These are phyloP conservation scores for Xestia c-nigrum DNA, from an alignment of 2,888 invertebrate species.

Conservation along the genomic window DNA sequence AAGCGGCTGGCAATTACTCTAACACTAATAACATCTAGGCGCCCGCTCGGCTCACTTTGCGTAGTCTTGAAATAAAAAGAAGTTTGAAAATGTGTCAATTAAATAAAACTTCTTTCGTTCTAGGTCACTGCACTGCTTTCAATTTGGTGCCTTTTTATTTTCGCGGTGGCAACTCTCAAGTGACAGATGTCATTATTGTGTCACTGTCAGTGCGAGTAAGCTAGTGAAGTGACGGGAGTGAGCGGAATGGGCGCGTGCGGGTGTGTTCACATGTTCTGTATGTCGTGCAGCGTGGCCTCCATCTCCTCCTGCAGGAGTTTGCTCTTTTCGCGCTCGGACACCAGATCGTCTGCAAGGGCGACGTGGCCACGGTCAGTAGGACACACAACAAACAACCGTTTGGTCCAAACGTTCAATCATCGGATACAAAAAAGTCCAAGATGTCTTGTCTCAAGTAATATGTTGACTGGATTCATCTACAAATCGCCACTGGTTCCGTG, in stretches of 20 bases:
- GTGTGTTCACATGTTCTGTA: slow-evolving; percentile 98
- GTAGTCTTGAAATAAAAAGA: slow-evolving; percentile 60
- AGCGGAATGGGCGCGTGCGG: slow-evolving; percentile 70
- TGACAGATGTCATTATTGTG: slow-evolving; percentile 60
- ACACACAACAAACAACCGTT: slow-evolving; percentile 81
- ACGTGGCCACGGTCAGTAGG: slow-evolving; percentile 87
- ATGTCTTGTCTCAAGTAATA: too few relatives aligned
- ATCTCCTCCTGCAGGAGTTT: slow-evolving; percentile 99
- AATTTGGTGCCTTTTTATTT: slow-evolving; percentile 57
- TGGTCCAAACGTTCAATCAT: slow-evolving; percentile 68
- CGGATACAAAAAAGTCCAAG: too few relatives aligned
- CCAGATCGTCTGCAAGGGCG: slow-evolving; percentile 97
- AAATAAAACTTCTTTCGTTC: slow-evolving; percentile 62
- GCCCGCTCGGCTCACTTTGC: slow-evolving; percentile 79
- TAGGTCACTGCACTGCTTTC: slow-evolving; percentile 51
- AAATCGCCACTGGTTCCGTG: neutral
- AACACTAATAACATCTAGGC: slow-evolving; percentile 85
- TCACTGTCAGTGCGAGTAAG: slow-evolving; percentile 31
- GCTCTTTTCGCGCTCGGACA: slow-evolving; percentile 98
- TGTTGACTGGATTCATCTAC: neutral
- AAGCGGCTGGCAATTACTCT: slow-evolving; percentile 90
- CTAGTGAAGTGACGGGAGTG: slow-evolving; percentile 59
- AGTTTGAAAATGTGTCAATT: slow-evolving; percentile 55
- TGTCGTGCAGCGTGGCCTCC: slow-evolving; percentile 99
- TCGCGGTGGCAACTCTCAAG: slow-evolving; percentile 61